phyloP scores from a whole-genome alignment of 2,113 vertebrate genomes.

The Ptyas mucosa region DNA sequence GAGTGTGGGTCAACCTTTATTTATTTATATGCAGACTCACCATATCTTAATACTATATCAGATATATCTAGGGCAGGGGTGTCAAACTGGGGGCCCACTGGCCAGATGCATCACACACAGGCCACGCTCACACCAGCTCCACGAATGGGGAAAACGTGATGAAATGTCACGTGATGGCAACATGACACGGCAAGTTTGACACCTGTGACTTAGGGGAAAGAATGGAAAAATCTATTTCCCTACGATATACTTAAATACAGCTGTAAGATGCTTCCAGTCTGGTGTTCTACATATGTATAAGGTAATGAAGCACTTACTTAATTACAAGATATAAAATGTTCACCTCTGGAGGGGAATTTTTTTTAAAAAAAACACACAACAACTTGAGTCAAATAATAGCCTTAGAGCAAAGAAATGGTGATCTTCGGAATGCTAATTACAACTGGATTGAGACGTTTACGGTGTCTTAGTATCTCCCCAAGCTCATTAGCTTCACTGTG shows the following conservation, averaged over 20 bases:
- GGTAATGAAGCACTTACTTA: background rate
- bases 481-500: slow-evolving; percentile 55
- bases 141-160: no score
- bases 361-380: background rate
- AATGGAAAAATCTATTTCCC: background rate
- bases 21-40: background rate
- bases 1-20: background rate
- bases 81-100: no score
- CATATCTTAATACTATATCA: background rate
- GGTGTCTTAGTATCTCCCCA: slow-evolving; percentile 50
- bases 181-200: no score
- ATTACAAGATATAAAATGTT: slow-evolving; percentile 1
- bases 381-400: background rate
- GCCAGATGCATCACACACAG: no score
- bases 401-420: slow-evolving; percentile 31
- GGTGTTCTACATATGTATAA: background rate
- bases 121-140: no score
- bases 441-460: slow-evolving; percentile 52
- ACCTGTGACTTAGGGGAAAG: background rate
- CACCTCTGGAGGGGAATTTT: background rate
- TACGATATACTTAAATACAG: background rate
- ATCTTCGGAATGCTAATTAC: slow-evolving; percentile 51
- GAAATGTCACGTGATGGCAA: no score
- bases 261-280: background rate
- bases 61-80: background rate